Percentiles rank a stretch among this genome's conserved stretches.
Conservation (phyloP, 2,797 vertebrate genomes). For the Oceanodroma leucorhoa region DNA sequence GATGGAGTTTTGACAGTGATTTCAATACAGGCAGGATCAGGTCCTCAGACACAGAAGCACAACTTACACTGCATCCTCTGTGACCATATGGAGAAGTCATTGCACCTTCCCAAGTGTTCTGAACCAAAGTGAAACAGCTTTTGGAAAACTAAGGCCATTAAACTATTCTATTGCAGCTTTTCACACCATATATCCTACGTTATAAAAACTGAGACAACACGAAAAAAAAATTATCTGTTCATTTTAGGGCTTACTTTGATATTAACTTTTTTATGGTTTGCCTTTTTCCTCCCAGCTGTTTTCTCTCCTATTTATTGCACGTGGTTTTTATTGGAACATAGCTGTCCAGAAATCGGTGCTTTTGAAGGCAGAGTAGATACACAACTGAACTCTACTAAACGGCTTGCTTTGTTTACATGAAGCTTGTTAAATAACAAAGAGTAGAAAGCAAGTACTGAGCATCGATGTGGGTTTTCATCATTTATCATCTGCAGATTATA, state of each 20-base stretch:
- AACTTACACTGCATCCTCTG: not conserved
- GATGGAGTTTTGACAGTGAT: not conserved
- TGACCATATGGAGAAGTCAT: not conserved
- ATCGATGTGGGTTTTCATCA: not conserved
- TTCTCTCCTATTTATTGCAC: slow-evolving; percentile 33
- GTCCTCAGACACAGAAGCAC: not conserved
- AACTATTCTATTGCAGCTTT: not conserved
- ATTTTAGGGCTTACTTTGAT: not conserved
- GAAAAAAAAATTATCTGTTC: not conserved
- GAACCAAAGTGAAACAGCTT: not conserved
- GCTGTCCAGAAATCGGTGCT: not conserved
- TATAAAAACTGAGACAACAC: not conserved
- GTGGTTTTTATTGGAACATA: not conserved
- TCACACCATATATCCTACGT: not conserved
- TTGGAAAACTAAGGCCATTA: not conserved
- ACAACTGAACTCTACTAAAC: not conserved
- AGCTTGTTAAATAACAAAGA: slow-evolving; percentile 2
- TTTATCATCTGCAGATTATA: not conserved
- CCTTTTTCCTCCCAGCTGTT: slow-evolving; percentile 15
- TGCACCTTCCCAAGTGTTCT: not conserved
- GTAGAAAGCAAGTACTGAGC: not conserved
- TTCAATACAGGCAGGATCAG: not conserved
- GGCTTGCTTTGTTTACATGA: not conserved
- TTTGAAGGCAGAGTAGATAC: slow-evolving; percentile 27
- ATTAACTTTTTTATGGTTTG: not conserved